phyloP scores from a whole-genome alignment of 2,113 vertebrate species.

The Mesoclemmys tuberculata region DNA sequence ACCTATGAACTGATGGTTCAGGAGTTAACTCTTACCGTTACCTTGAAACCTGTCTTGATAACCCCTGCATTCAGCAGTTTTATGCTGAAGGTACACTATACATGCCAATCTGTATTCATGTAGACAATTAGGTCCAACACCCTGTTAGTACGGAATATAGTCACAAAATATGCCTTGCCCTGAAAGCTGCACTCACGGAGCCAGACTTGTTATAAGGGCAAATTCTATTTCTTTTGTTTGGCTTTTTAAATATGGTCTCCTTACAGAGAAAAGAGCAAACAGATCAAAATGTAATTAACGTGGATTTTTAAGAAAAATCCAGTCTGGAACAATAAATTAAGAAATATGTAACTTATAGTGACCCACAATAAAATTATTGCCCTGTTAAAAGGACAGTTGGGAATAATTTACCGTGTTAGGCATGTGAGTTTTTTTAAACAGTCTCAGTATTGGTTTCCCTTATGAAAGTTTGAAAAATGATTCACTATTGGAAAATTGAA shows the following conservation, averaged over 20 bases:
- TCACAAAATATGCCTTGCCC: not conserved
- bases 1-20: not conserved
- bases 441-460: not conserved
- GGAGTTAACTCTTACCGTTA: slow-evolving; percentile 33
- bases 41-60: not conserved
- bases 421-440: not conserved
- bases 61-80: not conserved
- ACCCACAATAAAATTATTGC: not conserved
- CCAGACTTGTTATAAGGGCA: not conserved
- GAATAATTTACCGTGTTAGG: not conserved
- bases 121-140: not conserved
- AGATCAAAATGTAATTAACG: not conserved
- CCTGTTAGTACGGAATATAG: not conserved
- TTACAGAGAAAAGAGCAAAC: not conserved
- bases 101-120: not conserved
- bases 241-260: not conserved
- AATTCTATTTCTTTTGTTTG: not conserved
- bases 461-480: not conserved
- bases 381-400: not conserved
- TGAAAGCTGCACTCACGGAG: not conserved
- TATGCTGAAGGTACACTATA: not conserved
- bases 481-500: not conserved
- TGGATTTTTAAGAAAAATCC: not conserved
- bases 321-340: not conserved
- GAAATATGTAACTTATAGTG: not conserved